A percentile compares a stretch with the other conserved stretches of the same genome.
These are phyloP conservation scores for Enchytraeus crypticus DNA, from an alignment of 2,888 invertebrate species.

Conservation along the genomic window DNA sequence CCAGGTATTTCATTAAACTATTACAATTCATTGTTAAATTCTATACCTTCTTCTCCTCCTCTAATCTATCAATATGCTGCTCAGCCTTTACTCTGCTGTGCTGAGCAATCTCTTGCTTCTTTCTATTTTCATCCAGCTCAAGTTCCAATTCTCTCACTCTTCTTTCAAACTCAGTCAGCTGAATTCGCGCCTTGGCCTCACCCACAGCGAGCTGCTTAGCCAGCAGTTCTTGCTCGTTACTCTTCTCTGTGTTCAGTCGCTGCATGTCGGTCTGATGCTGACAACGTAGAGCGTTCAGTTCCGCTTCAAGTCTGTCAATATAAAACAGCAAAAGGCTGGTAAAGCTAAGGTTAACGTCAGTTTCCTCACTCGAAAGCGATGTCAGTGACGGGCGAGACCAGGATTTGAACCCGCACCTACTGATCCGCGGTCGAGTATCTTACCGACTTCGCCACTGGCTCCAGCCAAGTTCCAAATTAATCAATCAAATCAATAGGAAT, in stretches of 20 bases:
- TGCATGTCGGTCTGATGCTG: constrained; percentile 33
- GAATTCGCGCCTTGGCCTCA: constrained; percentile 28
- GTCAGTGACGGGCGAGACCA: too few relatives aligned
- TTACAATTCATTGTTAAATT: too few relatives aligned
- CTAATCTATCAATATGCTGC: constrained; percentile 33
- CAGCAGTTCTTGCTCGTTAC: constrained; percentile 34
- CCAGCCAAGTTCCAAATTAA: too few relatives aligned
- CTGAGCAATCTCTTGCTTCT: constrained; percentile 15
- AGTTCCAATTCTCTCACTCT: constrained; percentile 30
- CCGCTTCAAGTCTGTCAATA: constrained; percentile 34
- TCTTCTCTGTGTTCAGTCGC: constrained; percentile 35
- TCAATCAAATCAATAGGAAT: too few relatives aligned
- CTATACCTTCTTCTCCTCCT: constrained; percentile 43
- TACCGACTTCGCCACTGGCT: too few relatives aligned
- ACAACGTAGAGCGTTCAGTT: constrained; percentile 33
- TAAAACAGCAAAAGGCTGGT: too few relatives aligned
- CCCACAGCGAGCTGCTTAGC: constrained; percentile 35
- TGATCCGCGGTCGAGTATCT: too few relatives aligned
- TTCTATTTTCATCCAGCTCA: constrained; percentile 4
- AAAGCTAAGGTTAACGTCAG: too few relatives aligned
- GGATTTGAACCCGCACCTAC: too few relatives aligned
- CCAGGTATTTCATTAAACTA: too few relatives aligned
- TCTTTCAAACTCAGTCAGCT: constrained; percentile 34
- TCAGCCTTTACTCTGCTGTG: constrained; percentile 34
- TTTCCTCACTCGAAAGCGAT: too few relatives aligned